Percentiles rank a stretch among this genome's conserved stretches.
Conservation (phyloP, 2,888 invertebrate genomes). For the Torymus tubicola region DNA sequence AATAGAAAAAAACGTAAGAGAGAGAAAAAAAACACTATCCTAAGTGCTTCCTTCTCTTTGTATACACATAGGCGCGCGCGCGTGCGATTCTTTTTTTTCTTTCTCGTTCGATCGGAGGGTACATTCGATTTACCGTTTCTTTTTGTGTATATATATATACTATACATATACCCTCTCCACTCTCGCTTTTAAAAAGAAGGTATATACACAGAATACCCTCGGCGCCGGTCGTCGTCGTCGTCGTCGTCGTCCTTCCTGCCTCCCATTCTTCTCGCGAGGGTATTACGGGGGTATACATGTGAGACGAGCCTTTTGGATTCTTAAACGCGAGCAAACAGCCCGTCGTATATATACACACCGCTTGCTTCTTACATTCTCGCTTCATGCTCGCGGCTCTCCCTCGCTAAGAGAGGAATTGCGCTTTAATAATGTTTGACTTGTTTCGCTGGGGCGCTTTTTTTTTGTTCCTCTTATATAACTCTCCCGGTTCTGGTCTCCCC, state of each 20-base stretch:
- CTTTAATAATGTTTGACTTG: constrained; percentile 58
- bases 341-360: too few relatives aligned
- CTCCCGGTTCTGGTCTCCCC: not conserved
- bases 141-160: not conserved
- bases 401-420: constrained; percentile 33
- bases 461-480: not conserved
- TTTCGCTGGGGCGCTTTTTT: constrained; percentile 19
- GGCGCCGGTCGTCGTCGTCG: too few relatives aligned
- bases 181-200: constrained; percentile 34
- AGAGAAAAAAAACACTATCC: not conserved
- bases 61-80: not conserved
- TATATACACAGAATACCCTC: constrained; percentile 22
- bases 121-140: constrained; percentile 41
- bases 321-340: constrained; percentile 44
- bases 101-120: not conserved
- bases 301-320: constrained; percentile 11
- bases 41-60: constrained; percentile 16
- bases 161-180: not conserved
- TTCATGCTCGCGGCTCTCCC: too few relatives aligned
- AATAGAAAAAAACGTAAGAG: not conserved
- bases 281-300: not conserved
- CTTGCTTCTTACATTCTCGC: not conserved
- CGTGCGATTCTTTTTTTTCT: constrained; percentile 39
- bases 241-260: constrained; percentile 39
- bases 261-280: constrained; percentile 39